Conservation (phyloP, 1,140 invertebrate species). For the Trichonephila clavipes region DNA sequence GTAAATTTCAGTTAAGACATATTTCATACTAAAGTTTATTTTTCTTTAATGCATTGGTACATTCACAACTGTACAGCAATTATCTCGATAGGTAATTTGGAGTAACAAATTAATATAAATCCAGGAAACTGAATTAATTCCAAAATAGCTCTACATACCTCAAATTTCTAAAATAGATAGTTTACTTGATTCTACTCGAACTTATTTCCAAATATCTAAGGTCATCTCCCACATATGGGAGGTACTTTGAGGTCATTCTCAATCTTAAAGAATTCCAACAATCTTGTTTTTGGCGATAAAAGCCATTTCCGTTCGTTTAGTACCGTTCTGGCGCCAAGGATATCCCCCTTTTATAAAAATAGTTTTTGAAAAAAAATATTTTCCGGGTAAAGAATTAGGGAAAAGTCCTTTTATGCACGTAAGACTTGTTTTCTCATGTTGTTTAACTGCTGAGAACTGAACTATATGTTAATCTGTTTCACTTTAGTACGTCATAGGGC, state of each 20-base stretch:
- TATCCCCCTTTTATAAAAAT: constrained; percentile 2
- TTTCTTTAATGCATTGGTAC: too few species aligned
- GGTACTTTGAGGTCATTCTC: neutral
- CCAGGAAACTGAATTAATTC: too few species aligned
- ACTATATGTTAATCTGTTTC: too few species aligned
- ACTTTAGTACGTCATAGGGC: too few species aligned
- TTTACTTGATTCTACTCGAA: neutral
- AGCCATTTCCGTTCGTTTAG: constrained; percentile 30
- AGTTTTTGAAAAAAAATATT: constrained; percentile 1
- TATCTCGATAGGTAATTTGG: too few species aligned
- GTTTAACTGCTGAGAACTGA: neutral
- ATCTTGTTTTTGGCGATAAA: constrained; percentile 40
- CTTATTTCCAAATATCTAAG: neutral
- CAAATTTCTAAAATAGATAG: neutral
- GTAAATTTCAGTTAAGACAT: too few species aligned
- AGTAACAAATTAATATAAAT: too few species aligned
- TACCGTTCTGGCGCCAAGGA: constrained; percentile 1
- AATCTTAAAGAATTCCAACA: constrained; percentile 26
- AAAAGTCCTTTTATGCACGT: neutral
- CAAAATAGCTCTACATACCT: too few species aligned
- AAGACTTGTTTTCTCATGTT: neutral
- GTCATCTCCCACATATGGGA: too few species aligned
- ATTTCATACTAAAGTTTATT: too few species aligned
- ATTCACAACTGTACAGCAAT: too few species aligned
- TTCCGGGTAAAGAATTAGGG: neutral